Evolutionary conservation across 2,888 invertebrate species (phyloP).

Genomic region (Augiades crinisus): DNA sequence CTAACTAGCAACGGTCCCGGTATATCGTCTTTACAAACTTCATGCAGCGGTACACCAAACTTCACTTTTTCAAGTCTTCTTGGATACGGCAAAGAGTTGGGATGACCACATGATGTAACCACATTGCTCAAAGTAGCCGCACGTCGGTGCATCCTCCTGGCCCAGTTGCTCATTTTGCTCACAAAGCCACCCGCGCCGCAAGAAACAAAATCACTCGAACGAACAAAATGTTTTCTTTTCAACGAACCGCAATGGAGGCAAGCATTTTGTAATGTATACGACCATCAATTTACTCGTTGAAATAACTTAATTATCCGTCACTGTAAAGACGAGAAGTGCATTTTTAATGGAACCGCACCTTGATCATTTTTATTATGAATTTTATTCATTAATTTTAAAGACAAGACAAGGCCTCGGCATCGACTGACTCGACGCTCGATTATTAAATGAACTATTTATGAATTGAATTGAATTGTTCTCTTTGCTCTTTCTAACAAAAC

Average conservation of each 20-base stretch:
- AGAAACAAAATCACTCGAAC: neutral
- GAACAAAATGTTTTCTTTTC: conserved; percentile 3
- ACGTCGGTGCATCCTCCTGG: conserved; percentile 94
- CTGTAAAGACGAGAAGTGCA: neutral
- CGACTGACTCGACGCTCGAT: conserved; percentile 3
- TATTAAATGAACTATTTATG: conserved; percentile 1
- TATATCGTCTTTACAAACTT: conserved; percentile 97
- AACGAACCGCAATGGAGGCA: conserved; percentile 15
- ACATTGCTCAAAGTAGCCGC: conserved; percentile 95
- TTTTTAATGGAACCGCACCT: conserved; percentile 17
- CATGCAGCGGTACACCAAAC: conserved; percentile 94
- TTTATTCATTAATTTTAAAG: conserved; percentile 8
- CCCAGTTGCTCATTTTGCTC: conserved; percentile 91
- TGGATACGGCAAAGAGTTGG: conserved; percentile 89
- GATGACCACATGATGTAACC: conserved; percentile 95
- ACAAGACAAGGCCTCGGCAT: conserved; percentile 8
- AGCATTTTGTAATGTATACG: conserved; percentile 16
- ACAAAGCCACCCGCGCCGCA: neutral
- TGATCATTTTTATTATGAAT: conserved; percentile 8
- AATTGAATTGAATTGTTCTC: conserved; percentile 4
- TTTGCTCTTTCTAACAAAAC: neutral
- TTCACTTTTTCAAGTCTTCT: conserved; percentile 95
- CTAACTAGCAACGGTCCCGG: conserved; percentile 94
- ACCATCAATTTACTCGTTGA: conserved; percentile 8
- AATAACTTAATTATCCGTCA: conserved; percentile 4